Percentiles rank a stretch among this genome's conserved stretches.
Conservation (phyloP, 2,888 invertebrate species). For the Eristalinus aeneus region DNA sequence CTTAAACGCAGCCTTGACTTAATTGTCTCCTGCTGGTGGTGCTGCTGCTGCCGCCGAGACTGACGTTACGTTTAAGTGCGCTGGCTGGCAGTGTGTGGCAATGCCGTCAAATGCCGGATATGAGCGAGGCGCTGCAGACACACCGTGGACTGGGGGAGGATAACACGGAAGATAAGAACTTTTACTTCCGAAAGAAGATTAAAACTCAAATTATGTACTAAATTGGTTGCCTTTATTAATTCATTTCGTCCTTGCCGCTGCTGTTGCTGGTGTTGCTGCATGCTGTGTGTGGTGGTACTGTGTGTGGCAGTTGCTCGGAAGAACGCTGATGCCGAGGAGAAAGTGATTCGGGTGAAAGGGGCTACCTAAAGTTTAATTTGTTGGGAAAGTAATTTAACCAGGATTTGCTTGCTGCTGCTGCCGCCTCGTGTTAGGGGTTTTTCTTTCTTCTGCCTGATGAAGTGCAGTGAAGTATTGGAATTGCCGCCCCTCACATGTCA, state of each 20-base stretch:
- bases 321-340: neutral
- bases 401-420: slow-evolving; percentile 8
- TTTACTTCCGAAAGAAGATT: slow-evolving; percentile 64
- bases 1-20: slow-evolving; percentile 63
- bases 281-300: neutral
- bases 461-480: slow-evolving; percentile 21
- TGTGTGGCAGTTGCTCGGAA: neutral
- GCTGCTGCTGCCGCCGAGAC: neutral
- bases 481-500: slow-evolving; percentile 38
- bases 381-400: slow-evolving; percentile 53
- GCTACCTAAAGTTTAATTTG: slow-evolving; percentile 56
- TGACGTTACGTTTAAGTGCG: slow-evolving; percentile 20
- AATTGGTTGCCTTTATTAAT: slow-evolving; percentile 66
- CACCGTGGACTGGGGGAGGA: slow-evolving; percentile 5
- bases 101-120: slow-evolving; percentile 6
- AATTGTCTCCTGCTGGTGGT: slow-evolving; percentile 12
- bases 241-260: slow-evolving; percentile 51
- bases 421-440: neutral
- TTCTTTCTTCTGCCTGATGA: neutral
- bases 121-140: neutral
- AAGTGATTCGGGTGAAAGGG: slow-evolving; percentile 51
- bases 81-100: slow-evolving; percentile 21
- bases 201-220: slow-evolving; percentile 69
- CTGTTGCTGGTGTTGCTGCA: neutral
- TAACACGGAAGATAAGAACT: slow-evolving; percentile 51